Base-by-base conservation (phyloP, 23 tunicate genomes). In the Ciona savignyi region DNA sequence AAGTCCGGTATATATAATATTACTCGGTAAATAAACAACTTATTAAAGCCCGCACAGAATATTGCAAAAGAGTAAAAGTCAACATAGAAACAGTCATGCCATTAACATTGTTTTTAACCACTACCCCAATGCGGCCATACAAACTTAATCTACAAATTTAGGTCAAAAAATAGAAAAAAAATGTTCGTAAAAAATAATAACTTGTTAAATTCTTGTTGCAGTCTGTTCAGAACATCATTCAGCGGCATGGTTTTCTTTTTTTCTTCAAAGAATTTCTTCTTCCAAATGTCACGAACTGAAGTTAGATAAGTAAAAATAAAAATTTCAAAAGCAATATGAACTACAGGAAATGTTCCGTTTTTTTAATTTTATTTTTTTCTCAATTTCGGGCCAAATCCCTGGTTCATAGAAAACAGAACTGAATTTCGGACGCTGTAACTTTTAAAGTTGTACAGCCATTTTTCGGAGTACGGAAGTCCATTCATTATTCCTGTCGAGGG, bases 271-370 rank as follows among this genome's bases (percentile, higher is more conserved):
- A 80, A 88, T 66, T 86, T 81, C 71, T 78, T 77, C 65, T 88
- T 88, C 96, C 96, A 88, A 70, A 68, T 61, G 33, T 88, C 87
- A 2, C 87, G 80, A 23, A 77, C 96, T 88, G 75, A n/a, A n/a
- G n/a, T n/a, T 19, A 73, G 30, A 48, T 22, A 61, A 61, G 1
- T 2, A 27, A 61, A 49, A 49, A 49, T 20, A 49, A 49, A 49
- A 11, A 49, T 49, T 11, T 9, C 15, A 11, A 15, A 4, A 4
- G 4, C 22, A 25, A 21, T 4, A 9, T 63, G 22, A 21, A 63
- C n/a, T 23, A 63, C 15, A 42, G 56, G 15, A 42, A 6, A 42
- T 42, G 9, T 9, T 15, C 15, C 15, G 9, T 42, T 42, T 42
- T 42, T 6, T 42, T 42, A 9, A 42, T n/a, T n/a, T n/a, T n/a